Conservation (phyloP, 2,888 invertebrate genomes). For the Lepetodrilus schrolli region DNA sequence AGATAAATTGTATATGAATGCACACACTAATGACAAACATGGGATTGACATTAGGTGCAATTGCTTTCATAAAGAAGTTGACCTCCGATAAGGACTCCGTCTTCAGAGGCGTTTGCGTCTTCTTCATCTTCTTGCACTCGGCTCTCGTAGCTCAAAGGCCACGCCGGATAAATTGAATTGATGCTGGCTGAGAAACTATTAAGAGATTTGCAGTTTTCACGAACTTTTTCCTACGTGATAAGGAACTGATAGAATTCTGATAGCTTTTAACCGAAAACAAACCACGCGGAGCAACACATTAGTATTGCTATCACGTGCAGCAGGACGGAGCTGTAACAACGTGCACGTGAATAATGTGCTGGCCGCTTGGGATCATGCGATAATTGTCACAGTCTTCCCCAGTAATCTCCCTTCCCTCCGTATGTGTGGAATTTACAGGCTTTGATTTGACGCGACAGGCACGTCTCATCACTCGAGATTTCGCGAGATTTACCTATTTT, state of each 20-base stretch:
- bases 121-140: neutral
- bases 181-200: constrained; percentile 23
- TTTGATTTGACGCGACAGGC: constrained; percentile 4
- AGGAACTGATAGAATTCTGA: constrained; percentile 29
- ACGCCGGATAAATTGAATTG: constrained; percentile 22
- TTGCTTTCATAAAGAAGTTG: neutral
- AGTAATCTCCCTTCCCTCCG: neutral
- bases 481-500: neutral
- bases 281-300: constrained; percentile 11
- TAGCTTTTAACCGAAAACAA: constrained; percentile 9
- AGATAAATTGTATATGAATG: neutral
- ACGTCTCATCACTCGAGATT: constrained; percentile 3
- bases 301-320: constrained; percentile 13
- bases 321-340: neutral
- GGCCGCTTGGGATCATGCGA: neutral
- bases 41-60: neutral
- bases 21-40: neutral
- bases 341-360: constrained; percentile 26
- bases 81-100: neutral
- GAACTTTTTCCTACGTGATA: constrained; percentile 21
- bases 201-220: constrained; percentile 27
- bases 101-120: neutral
- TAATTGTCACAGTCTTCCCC: constrained; percentile 19
- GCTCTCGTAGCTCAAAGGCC: constrained; percentile 13
- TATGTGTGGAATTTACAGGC: neutral